Conservation (phyloP, 2,888 invertebrate species). For the Mesorhabditis belari region DNA sequence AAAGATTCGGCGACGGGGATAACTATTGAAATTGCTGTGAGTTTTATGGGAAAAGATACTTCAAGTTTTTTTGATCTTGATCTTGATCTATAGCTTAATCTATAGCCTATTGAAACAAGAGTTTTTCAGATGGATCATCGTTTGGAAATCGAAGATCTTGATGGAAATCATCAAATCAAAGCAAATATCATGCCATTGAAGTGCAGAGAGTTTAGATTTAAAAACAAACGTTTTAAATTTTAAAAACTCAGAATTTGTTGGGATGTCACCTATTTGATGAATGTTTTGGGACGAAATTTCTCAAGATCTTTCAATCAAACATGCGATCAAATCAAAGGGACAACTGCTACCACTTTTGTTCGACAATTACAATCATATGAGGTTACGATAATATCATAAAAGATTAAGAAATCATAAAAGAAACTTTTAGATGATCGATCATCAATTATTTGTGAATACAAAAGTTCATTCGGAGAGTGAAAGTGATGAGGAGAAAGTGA, state of each 20-base stretch:
- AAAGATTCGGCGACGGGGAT: slow-evolving; percentile 22
- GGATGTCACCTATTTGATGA: slow-evolving; percentile 15
- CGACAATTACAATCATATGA: slow-evolving; percentile 22
- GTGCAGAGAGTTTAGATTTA: slow-evolving; percentile 41
- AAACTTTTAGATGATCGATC: slow-evolving; percentile 3
- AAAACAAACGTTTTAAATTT: too few species aligned
- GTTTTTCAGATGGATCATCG: slow-evolving; percentile 47
- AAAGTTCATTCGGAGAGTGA: slow-evolving; percentile 10
- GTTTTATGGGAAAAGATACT: background rate
- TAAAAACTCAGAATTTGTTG: slow-evolving; percentile 51
- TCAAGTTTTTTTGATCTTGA: too few species aligned
- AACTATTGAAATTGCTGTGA: slow-evolving; percentile 32
- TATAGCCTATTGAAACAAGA: too few species aligned
- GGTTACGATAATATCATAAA: slow-evolving; percentile 2
- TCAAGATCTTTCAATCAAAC: slow-evolving; percentile 18
- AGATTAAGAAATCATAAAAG: background rate
- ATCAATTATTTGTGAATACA: slow-evolving; percentile 24
- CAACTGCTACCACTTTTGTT: slow-evolving; percentile 23
- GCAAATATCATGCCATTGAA: slow-evolving; percentile 44
- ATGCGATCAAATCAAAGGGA: slow-evolving; percentile 35
- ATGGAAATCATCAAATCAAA: slow-evolving; percentile 37
- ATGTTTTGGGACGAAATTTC: slow-evolving; percentile 16
- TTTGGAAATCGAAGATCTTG: slow-evolving; percentile 40
- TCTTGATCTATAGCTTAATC: too few species aligned
- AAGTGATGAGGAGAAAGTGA: slow-evolving; percentile 24